phyloP scores from a whole-genome alignment of 2,113 vertebrate species.

The Mormyrus iriodes region DNA sequence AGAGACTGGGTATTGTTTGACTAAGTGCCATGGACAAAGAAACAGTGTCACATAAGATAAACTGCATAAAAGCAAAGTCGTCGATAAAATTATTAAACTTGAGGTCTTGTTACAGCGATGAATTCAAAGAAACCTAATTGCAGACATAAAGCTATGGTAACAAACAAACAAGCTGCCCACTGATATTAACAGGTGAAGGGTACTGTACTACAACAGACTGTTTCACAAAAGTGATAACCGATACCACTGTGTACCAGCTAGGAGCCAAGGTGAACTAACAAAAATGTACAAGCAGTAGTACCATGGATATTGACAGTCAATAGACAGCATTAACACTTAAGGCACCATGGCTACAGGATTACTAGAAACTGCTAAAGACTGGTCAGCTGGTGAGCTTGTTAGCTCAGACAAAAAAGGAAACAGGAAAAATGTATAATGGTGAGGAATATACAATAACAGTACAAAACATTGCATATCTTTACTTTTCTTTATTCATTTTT shows the following conservation, averaged over 20 bases:
- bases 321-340: not conserved
- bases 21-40: not conserved
- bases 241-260: not conserved
- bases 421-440: not conserved
- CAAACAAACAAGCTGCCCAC: not conserved
- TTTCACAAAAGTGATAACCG: not conserved
- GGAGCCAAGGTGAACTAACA: not conserved
- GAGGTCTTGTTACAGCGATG: not conserved
- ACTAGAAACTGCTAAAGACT: not conserved
- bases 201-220: not conserved
- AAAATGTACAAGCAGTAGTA: not conserved
- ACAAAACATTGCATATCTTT: constrained; percentile 65
- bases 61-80: not conserved
- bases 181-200: not conserved
- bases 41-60: not conserved
- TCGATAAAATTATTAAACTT: not conserved
- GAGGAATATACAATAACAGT: not conserved
- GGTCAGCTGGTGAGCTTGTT: not conserved
- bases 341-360: not conserved
- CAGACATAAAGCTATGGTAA: not conserved
- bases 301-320: not conserved
- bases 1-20: not conserved
- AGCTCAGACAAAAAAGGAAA: not conserved
- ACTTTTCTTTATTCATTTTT: constrained; percentile 78
- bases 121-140: not conserved